phyloP scores from a whole-genome alignment of 2,797 vertebrate species.

The Carcharodon carcharias region DNA sequence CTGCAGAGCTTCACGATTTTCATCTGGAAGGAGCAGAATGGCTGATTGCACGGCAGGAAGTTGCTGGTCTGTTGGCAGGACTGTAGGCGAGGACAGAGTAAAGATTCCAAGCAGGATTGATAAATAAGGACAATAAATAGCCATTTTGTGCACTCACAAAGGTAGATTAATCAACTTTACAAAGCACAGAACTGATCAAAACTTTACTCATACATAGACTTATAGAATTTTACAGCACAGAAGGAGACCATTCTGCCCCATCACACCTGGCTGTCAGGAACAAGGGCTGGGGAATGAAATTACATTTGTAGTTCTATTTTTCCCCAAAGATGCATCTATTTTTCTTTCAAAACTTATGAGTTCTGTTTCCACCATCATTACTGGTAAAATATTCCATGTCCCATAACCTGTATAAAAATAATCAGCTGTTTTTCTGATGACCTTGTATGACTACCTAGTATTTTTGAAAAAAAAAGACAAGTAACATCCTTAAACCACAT shows the following conservation, averaged over 20 bases:
- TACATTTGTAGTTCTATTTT: background rate
- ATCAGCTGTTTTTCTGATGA: background rate
- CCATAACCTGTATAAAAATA: background rate
- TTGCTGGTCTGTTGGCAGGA: slow-evolving; percentile 75
- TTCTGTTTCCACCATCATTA: background rate
- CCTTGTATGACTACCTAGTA: background rate
- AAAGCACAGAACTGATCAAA: background rate
- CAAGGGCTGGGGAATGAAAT: background rate
- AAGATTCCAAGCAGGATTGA: background rate
- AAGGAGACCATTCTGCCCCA: background rate
- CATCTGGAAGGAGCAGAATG: slow-evolving; percentile 74
- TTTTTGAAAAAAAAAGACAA: background rate
- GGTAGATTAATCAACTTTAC: background rate
- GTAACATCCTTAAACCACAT: background rate
- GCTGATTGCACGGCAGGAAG: slow-evolving; percentile 70
- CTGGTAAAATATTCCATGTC: background rate
- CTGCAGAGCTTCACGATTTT: slow-evolving; percentile 73
- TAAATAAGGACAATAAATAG: background rate
- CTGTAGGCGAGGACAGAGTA: slow-evolving; percentile 48
- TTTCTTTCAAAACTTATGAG: background rate
- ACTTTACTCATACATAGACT: background rate
- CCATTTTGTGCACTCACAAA: background rate
- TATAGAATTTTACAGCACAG: background rate
- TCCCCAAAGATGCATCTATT: background rate
- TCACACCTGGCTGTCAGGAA: background rate